Base-by-base conservation (phyloP, 2,113 vertebrate species). In the Prionailurus bengalensis region DNA sequence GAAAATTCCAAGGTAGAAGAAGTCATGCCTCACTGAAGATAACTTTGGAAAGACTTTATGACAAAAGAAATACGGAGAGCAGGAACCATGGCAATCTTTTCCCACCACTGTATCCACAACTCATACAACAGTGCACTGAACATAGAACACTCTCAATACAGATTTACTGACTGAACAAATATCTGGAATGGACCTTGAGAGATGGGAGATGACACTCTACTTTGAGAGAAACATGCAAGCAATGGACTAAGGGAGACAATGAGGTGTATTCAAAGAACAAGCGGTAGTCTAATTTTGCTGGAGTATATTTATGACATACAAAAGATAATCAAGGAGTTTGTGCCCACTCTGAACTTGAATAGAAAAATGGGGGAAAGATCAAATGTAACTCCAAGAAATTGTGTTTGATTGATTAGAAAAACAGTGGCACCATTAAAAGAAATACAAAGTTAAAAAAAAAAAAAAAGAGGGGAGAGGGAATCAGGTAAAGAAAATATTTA, bases 311-410 rank as follows among this genome's bases (percentile, higher is more conserved):
- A 21, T 3, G 31, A 85, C 4, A 51, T 7, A 15, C 3, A 82
- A 23, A 88, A 16, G 31, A 89, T 55, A 23, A 84, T 79, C 29
- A 88, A 88, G 17, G 19, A 71, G 48, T 93, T 79, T 95, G 19
- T 95, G 39, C 76, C 42, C 53, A 71, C 51, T 31, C 76, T 48
- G n/a, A 96, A 87, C 80, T 86, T 58, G 36, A 92, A 97, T 65
- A 31, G 12, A 70, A 74, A 93, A 89, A 53, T 65, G 4, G 51
- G n/a, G 48, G 31, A 92, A 94, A 10, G 13, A 29, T 82, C 39
- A 80, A 84, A 79, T 51, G 19, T 36, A 93, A 96, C 39, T 31
- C 45, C 25, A 65, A 94, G 51, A 91, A 70, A 45, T 5, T 94
- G 12, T 86, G 42, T 76, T 31, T 95, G 31, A 15, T 33, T 92